Conservation (phyloP, 2,888 invertebrate genomes). For the Capitulum mitella region DNA sequence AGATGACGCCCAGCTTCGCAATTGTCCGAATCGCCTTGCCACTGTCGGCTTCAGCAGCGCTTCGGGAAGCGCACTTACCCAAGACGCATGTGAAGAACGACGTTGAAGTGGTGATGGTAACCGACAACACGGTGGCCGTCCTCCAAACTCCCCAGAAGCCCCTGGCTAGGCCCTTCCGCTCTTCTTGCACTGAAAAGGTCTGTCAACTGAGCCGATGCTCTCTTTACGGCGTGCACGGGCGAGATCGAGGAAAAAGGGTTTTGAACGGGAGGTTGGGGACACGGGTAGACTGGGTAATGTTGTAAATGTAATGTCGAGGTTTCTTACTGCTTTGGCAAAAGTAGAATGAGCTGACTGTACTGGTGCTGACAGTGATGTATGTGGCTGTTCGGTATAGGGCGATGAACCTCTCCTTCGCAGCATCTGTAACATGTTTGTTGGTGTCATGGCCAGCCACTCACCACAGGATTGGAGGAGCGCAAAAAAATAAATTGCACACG, state of each 20-base stretch:
- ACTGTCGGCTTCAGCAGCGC: too few species aligned
- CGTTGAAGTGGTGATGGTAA: not conserved
- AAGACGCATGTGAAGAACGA: not conserved
- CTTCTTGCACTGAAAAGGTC: not conserved
- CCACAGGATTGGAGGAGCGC: too few species aligned
- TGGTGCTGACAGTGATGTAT: not conserved
- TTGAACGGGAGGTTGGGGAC: too few species aligned
- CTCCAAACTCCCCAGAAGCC: not conserved
- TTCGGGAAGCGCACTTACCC: not conserved
- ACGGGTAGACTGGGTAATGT: not conserved
- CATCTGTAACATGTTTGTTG: not conserved
- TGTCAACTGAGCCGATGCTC: not conserved
- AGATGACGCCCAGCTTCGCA: too few species aligned
- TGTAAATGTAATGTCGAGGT: not conserved
- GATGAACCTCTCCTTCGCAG: not conserved
- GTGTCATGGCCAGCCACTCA: too few species aligned
- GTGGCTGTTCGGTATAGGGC: constrained; percentile 13
- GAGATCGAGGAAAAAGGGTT: not conserved
- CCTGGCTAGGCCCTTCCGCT: not conserved
- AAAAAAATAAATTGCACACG: too few species aligned
- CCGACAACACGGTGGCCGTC: not conserved
- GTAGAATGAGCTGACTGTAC: not conserved
- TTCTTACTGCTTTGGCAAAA: not conserved
- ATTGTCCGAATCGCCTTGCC: too few species aligned
- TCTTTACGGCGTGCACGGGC: not conserved